phyloP scores from a whole-genome alignment of 2,113 vertebrate genomes.

The Orycteropus afer region DNA sequence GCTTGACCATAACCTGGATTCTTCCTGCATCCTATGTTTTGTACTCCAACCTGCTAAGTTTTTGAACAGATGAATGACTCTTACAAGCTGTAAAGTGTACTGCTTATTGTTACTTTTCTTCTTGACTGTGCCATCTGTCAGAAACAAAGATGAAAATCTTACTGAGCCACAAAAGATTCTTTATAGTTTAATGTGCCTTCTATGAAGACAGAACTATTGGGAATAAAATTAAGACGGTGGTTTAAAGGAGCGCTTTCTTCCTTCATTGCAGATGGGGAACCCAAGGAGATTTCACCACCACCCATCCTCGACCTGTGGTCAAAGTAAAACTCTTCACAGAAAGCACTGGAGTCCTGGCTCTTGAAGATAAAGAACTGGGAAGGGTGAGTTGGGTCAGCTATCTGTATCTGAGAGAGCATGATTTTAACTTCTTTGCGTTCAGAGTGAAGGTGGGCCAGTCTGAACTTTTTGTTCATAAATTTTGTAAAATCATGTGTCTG shows the following conservation, averaged over 20 bases:
- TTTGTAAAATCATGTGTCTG: background rate
- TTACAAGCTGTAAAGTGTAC: constrained; percentile 41
- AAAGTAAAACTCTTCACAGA: constrained; percentile 99
- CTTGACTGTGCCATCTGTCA: constrained; percentile 70
- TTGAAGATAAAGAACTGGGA: constrained; percentile 98
- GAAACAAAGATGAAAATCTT: constrained; percentile 37
- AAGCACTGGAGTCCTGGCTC: constrained; percentile 95
- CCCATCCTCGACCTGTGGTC: constrained; percentile 94
- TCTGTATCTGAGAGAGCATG: background rate
- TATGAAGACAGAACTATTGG: background rate
- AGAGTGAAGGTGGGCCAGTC: background rate
- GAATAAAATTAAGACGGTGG: background rate
- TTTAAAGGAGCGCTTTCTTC: constrained; percentile 56
- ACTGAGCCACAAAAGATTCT: background rate
- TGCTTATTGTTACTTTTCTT: constrained; percentile 44
- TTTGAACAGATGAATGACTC: constrained; percentile 44
- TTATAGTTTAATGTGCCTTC: background rate
- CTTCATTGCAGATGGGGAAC: constrained; percentile 95
- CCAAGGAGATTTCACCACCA: constrained; percentile 97
- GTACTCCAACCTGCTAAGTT: background rate
- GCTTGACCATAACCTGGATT: constrained; percentile 32
- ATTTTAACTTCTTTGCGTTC: background rate
- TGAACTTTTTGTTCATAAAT: background rate
- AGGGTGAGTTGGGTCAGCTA: constrained; percentile 87
- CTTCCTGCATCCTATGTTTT: background rate